A percentile compares a stretch with the other conserved stretches of the same genome.
Conservation (phyloP, 1,140 invertebrate species). For the Temnothorax curvispinosus region DNA sequence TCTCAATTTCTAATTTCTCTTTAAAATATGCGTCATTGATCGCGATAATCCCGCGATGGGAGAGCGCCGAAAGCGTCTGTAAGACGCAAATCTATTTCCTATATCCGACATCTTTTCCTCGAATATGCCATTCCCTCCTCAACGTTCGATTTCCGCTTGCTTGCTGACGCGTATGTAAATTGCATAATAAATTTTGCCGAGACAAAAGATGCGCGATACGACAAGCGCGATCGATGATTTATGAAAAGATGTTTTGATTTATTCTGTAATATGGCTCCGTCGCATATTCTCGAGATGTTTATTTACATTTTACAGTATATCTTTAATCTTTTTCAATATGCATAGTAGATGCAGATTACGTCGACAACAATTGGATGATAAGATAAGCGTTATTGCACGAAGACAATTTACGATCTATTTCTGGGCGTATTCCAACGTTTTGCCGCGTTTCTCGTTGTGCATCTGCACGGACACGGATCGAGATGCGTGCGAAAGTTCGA, state of each 20-base stretch:
- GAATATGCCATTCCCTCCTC: not conserved
- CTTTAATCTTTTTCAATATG: not conserved
- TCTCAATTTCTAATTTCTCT: slow-evolving; percentile 29
- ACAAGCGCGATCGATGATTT: not conserved
- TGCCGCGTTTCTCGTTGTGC: not conserved
- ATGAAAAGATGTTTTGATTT: not conserved
- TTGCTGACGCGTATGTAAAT: not conserved
- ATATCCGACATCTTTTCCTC: not conserved
- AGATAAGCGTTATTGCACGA: not conserved
- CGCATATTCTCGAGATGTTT: not conserved
- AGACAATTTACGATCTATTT: not conserved
- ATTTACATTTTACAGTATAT: too few species aligned
- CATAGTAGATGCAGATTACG: not conserved
- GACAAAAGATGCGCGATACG: not conserved
- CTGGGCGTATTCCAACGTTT: not conserved
- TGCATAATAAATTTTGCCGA: slow-evolving; percentile 22
- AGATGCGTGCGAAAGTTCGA: slow-evolving; percentile 5
- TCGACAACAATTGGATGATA: not conserved
- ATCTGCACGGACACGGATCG: not conserved
- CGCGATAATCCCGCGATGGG: not conserved
- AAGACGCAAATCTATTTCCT: slow-evolving; percentile 22
- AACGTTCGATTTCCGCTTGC: not conserved
- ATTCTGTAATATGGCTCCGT: too few species aligned
- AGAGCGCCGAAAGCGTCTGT: not conserved
- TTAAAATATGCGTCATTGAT: slow-evolving; percentile 41